phyloP scores from a whole-genome alignment of 2,113 vertebrate species.

The Quiscalus mexicanus region DNA sequence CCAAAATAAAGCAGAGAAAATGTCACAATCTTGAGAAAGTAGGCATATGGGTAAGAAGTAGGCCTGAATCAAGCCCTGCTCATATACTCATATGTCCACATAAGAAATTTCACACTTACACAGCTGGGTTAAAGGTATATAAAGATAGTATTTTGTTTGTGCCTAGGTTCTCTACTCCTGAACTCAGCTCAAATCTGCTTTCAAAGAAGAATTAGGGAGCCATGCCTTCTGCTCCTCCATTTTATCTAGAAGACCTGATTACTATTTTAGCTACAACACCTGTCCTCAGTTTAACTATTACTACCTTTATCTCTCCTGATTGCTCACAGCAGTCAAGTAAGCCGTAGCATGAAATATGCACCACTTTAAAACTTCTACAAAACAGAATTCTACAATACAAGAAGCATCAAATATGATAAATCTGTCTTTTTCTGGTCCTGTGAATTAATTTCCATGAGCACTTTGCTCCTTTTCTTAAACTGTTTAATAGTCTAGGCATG shows the following conservation, averaged over 20 bases:
- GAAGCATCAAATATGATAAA: not conserved
- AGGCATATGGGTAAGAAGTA: not conserved
- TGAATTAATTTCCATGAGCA: not conserved
- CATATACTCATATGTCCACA: rapidly evolving
- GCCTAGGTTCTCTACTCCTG: not conserved
- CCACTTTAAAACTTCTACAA: not conserved
- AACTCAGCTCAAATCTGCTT: not conserved
- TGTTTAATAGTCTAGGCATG: not conserved
- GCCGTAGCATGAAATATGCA: not conserved
- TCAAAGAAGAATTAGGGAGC: not conserved
- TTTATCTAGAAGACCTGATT: not conserved
- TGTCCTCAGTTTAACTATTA: not conserved
- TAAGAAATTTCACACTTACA: not conserved
- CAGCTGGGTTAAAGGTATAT: not conserved
- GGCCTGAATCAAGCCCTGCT: not conserved
- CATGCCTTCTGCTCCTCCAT: not conserved
- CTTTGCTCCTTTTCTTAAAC: not conserved
- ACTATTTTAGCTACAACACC: not conserved
- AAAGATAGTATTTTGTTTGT: not conserved
- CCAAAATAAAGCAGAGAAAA: not conserved
- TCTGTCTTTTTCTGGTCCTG: not conserved
- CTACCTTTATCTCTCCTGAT: not conserved
- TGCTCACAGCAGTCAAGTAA: not conserved
- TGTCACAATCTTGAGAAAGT: not conserved
- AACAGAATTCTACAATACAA: not conserved